Base-by-base conservation (phyloP, 2,797 vertebrate genomes). In the Enteromius trimaculatus region DNA sequence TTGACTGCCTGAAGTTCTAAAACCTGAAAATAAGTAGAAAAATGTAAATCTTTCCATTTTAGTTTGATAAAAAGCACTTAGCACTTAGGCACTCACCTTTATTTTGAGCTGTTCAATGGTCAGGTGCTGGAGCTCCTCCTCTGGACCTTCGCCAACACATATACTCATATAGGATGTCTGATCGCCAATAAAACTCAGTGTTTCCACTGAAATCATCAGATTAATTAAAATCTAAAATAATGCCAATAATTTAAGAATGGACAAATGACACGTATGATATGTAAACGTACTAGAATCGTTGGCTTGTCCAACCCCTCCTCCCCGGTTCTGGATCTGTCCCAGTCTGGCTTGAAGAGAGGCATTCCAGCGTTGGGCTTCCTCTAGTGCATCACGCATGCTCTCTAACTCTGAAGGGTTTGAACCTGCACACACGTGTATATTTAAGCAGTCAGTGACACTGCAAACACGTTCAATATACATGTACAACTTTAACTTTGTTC, bases 121-220 rank as follows among this genome's bases (percentile, higher is more conserved):
- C 55, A 97, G 94, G 65, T 93, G 94, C 49, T 95, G 94, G 84
- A 95, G 87, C 84, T 96, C 94, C 64, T 95, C 91, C 75, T 92
- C 94, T 79, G 93, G 92, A 16, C 87, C 92, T 23, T 97, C 96
- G 81, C 94, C 95, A 77, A 98, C 92, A 91, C 96, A 98, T 90
- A 99, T 98, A 87, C 97, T 99, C 94, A 99, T 95, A 55, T 99
- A 99, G 65, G 98, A 98, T 0, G 98, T 99, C 91, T 98, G 97
- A 89, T 99, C 97, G 4, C 96, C 96, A 82, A 95, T 94, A 92
- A 96, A 96, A 88, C 96, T 97, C 11, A 96, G 85, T 0, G 95
- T 95, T 87, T 98, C 97, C 72, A 94, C 97, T 98, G 58, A 72
- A 86, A 87, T 77, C 0, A 77, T 60, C 47, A 84, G 60, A 21